These are phyloP conservation scores for Stenotaenia linearis DNA, from an alignment of 2,888 invertebrate genomes.

Conservation along the genomic window DNA sequence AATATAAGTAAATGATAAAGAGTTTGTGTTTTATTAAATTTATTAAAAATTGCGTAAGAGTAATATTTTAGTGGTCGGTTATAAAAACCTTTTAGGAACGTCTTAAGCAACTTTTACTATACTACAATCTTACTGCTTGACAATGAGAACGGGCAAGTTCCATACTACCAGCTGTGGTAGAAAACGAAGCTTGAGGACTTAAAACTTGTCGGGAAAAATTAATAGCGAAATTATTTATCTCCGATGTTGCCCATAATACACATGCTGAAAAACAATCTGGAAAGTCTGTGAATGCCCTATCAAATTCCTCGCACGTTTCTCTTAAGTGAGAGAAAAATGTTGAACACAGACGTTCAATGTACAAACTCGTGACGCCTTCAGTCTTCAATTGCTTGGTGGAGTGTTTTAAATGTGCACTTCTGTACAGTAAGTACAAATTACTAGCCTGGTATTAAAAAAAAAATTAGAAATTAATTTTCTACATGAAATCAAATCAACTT, in stretches of 20 bases:
- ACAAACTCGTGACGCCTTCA: constrained; percentile 67
- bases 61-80: too few species aligned
- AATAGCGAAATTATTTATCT: constrained; percentile 48
- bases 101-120: too few species aligned
- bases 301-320: constrained; percentile 68
- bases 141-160: neutral
- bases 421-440: constrained; percentile 71
- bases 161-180: constrained; percentile 79
- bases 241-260: constrained; percentile 65
- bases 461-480: neutral
- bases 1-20: too few species aligned
- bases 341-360: constrained; percentile 72
- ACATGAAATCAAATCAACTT: neutral
- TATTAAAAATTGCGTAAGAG: too few species aligned
- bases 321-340: constrained; percentile 77
- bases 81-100: too few species aligned
- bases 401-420: constrained; percentile 73
- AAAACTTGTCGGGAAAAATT: constrained; percentile 63
- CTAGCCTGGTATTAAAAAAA: constrained; percentile 58
- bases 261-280: constrained; percentile 66
- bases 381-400: constrained; percentile 66
- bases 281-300: constrained; percentile 72
- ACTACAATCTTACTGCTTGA: neutral
- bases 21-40: too few species aligned
- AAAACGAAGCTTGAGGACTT: constrained; percentile 77